Evolutionary conservation across 2,888 invertebrate species (phyloP).

Genomic region (Elegia similella): DNA sequence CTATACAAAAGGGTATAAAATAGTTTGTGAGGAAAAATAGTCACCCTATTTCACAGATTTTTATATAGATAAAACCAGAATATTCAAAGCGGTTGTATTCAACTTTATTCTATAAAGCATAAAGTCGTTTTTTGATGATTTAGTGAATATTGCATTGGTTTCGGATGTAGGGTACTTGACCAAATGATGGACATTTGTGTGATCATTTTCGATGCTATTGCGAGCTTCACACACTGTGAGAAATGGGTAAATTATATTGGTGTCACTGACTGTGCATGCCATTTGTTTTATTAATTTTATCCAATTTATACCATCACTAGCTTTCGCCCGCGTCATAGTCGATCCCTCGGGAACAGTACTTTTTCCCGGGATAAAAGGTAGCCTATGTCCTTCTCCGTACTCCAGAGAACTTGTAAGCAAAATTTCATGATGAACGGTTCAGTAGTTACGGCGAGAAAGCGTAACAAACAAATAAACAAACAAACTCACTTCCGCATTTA

Average conservation of each 20-base stretch:
- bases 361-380: too few relatives aligned
- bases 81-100: slow-evolving; percentile 8
- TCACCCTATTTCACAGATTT: slow-evolving; percentile 23
- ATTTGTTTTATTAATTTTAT: slow-evolving; percentile 21
- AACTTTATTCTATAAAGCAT: slow-evolving; percentile 11
- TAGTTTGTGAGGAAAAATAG: slow-evolving; percentile 15
- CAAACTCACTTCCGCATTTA: too few relatives aligned
- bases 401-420: too few relatives aligned
- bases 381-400: too few relatives aligned
- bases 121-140: slow-evolving; percentile 21
- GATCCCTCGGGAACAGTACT: too few relatives aligned
- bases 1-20: slow-evolving; percentile 16
- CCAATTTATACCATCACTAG: too few relatives aligned
- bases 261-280: not conserved
- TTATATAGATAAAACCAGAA: slow-evolving; percentile 20
- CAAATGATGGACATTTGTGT: slow-evolving; percentile 45
- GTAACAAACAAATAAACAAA: too few relatives aligned
- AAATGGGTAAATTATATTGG: slow-evolving; percentile 8
- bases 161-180: slow-evolving; percentile 31
- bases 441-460: too few relatives aligned
- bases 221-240: slow-evolving; percentile 25
- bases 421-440: too few relatives aligned
- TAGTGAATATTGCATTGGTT: slow-evolving; percentile 20
- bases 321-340: too few relatives aligned
- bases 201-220: slow-evolving; percentile 44